Evolutionary conservation across 2,797 vertebrate species (phyloP).

Genomic region (Lophotriccus pileatus): DNA sequence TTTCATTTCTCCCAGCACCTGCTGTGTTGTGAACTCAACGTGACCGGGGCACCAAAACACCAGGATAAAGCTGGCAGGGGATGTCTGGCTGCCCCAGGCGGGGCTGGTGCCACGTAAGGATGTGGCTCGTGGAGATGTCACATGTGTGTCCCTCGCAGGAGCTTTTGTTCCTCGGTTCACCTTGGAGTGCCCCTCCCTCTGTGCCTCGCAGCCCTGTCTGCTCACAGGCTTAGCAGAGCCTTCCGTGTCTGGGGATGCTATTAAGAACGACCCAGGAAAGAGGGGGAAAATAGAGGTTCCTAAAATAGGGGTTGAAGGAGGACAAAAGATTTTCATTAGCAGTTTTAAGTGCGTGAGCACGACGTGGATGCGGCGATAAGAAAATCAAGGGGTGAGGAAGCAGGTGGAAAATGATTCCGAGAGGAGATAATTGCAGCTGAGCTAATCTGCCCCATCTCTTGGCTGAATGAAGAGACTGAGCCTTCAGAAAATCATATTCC

Average conservation of each 20-base stretch:
- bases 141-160: neutral
- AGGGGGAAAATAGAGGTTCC: neutral
- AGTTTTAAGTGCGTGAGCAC: neutral
- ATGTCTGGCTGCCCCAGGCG: neutral
- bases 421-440: neutral
- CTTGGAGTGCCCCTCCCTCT: neutral
- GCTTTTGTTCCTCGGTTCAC: neutral
- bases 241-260: neutral
- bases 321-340: neutral
- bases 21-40: rapidly evolving
- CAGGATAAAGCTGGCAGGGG: neutral
- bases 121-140: neutral
- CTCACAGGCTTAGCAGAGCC: neutral
- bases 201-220: neutral
- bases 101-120: neutral
- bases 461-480: neutral
- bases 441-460: neutral
- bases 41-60: rapidly evolving
- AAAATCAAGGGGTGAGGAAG: neutral
- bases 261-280: conserved; percentile 18
- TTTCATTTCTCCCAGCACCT: neutral
- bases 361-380: neutral
- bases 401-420: neutral
- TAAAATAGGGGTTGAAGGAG: neutral
- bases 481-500: rapidly evolving